These are phyloP conservation scores for Cenopis cana DNA, from an alignment of 2,888 invertebrate genomes.

Conservation along the genomic window DNA sequence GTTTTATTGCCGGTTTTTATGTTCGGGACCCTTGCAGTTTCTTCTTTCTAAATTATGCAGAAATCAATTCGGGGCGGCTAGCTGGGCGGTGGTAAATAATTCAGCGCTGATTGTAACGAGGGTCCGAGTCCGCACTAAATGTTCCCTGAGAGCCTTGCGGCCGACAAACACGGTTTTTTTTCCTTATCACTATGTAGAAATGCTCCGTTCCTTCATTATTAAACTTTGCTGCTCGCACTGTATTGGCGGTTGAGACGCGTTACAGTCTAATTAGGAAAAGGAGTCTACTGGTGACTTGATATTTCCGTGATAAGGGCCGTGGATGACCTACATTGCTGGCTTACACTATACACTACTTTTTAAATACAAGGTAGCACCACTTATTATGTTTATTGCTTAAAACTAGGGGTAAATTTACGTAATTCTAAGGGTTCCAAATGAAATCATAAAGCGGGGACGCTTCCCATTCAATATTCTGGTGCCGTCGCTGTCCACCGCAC, in stretches of 20 bases:
- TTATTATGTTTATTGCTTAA: conserved; percentile 4
- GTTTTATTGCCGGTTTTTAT: conserved; percentile 67
- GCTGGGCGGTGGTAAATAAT: conserved; percentile 78
- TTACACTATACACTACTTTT: not conserved
- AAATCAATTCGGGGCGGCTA: conserved; percentile 78
- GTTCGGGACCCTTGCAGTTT: conserved; percentile 62
- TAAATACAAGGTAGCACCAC: not conserved
- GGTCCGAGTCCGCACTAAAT: conserved; percentile 76
- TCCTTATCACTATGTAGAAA: conserved; percentile 51
- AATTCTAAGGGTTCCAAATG: conserved; percentile 60
- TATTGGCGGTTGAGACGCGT: conserved; percentile 23
- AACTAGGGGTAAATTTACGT: conserved; percentile 53
- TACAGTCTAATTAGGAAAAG: conserved; percentile 28
- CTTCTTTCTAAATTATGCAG: conserved; percentile 78
- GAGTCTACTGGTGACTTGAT: conserved; percentile 5
- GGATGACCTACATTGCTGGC: not conserved
- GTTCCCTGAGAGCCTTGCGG: conserved; percentile 69
- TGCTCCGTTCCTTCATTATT: conserved; percentile 34
- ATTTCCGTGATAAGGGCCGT: not conserved
- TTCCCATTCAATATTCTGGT: conserved; percentile 69
- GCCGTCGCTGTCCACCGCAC: conserved; percentile 69
- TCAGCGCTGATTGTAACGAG: conserved; percentile 80
- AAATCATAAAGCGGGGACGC: conserved; percentile 61
- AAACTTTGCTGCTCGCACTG: conserved; percentile 16
- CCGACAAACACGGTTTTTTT: conserved; percentile 63